Evolutionary conservation across 2,797 vertebrate species (phyloP), one percentile per base, ranked within the genome.

Genomic region (Silurus lanzhouensis): DNA sequence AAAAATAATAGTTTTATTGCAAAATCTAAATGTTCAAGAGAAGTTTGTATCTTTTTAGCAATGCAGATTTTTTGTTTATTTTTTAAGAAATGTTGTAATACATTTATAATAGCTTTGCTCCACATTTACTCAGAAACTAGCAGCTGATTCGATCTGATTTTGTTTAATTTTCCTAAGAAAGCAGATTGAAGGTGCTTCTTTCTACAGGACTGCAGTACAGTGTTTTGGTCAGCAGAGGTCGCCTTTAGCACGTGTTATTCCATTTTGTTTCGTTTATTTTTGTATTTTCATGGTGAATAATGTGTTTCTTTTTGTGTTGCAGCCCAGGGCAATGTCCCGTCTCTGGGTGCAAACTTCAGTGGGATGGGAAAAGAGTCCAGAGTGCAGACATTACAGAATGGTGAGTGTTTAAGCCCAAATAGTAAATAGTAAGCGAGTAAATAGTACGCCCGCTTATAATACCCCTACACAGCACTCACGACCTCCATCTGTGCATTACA

Each of bases 351-450:
- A 20, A 95, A 93, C 46, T 96, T 96, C 0, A 91, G 94, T 19
- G 96, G 95, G 5, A 87, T 96, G 80, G 97, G 97, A 20, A 96
- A 95, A 82, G 97, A 97, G 92, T 98, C 98, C 1, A 92, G 98
- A 87, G 96, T 97, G 0, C 96, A 97, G 91, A 98, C 98, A 0
- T 94, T 99, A 61, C 96, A 97, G 91, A 98, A 95, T 48, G 98
- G 98, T 99, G 95, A 92, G 93, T 82, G 66, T 46, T 79, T 90
- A 88, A 83, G 38, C 38, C 38, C 38, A 38, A 38, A 38, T 38
- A 38, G 31, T 2, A 38, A 38, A 38, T 38, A 38, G 38, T 38
- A 0, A 38, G 38, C 3, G 38, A 38, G 38, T 0, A 4, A 38
- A 38, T 38, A 38, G 38, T 38, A 38, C 0, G 38, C 38, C 38